phyloP scores from a whole-genome alignment of 2,888 invertebrate genomes.

The Ephialtes manifestator region DNA sequence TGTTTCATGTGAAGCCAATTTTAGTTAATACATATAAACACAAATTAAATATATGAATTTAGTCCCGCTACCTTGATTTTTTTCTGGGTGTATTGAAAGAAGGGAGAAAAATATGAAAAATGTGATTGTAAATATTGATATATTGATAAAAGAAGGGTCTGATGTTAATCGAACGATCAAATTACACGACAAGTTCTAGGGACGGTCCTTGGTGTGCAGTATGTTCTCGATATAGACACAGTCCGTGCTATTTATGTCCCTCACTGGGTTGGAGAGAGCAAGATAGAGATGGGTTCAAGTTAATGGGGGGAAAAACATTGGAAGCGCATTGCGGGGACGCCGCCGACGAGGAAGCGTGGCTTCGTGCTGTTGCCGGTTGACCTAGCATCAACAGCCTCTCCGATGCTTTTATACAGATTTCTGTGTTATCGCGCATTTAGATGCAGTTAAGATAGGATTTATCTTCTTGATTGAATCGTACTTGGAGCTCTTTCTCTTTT shows the following conservation, averaged over 20 bases:
- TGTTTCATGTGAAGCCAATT: too few relatives aligned
- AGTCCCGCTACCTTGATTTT: too few relatives aligned
- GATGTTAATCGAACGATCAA: slow-evolving; percentile 44
- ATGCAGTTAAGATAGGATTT: slow-evolving; percentile 51
- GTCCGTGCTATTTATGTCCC: slow-evolving; percentile 55
- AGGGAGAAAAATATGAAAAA: not conserved
- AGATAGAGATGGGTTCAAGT: slow-evolving; percentile 64
- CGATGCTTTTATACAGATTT: slow-evolving; percentile 22
- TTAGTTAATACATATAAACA: too few relatives aligned
- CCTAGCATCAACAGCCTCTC: slow-evolving; percentile 36
- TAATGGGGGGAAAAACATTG: slow-evolving; percentile 55
- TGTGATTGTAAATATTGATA: not conserved
- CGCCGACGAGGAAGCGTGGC: slow-evolving; percentile 42
- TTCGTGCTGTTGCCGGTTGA: slow-evolving; percentile 48
- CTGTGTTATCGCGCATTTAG: not conserved
- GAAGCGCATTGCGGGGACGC: slow-evolving; percentile 52
- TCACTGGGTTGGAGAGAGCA: slow-evolving; percentile 29
- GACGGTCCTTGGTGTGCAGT: slow-evolving; percentile 35
- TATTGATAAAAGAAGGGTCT: not conserved
- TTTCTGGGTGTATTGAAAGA: too few relatives aligned
- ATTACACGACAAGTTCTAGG: slow-evolving; percentile 45
- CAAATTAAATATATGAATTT: too few relatives aligned
- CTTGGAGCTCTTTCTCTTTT: slow-evolving; percentile 19
- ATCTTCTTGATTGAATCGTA: slow-evolving; percentile 51
- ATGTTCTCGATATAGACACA: slow-evolving; percentile 48